Percentiles rank a stretch among this genome's conserved stretches.
Conservation (phyloP, 2,113 vertebrate genomes). For the Bufo gargarizans region DNA sequence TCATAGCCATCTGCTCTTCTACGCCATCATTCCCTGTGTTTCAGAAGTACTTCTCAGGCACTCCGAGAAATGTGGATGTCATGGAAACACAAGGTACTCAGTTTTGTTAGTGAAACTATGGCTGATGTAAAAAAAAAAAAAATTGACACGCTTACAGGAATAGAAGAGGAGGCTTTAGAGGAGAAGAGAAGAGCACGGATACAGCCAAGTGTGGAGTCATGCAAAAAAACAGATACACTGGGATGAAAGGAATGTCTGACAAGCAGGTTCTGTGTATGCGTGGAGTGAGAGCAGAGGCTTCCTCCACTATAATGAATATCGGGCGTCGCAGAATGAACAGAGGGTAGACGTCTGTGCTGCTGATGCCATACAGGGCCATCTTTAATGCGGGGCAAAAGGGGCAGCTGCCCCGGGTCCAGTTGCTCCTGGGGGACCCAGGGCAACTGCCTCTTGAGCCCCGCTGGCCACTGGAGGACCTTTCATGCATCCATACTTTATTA, state of each 20-base stretch:
- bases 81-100: conserved; percentile 52
- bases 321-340: background rate
- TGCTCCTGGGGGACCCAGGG: no score
- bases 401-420: no score
- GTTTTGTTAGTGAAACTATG: conserved; percentile 45
- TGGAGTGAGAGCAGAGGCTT: background rate
- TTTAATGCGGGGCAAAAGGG: no score
- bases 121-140: conserved; percentile 39
- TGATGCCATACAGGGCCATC: background rate
- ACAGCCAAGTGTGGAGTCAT: background rate
- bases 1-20: conserved; percentile 47
- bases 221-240: background rate
- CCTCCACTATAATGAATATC: background rate
- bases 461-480: no score
- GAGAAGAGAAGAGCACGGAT: background rate
- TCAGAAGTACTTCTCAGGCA: conserved; percentile 35
- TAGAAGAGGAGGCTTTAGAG: background rate
- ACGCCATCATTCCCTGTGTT: conserved; percentile 39
- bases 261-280: background rate
- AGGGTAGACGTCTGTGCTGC: background rate
- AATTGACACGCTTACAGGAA: conserved; percentile 19
- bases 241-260: background rate
- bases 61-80: conserved; percentile 49
- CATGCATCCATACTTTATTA: no score
- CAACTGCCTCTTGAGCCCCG: no score